A percentile compares a stretch with the other conserved stretches of the same genome.
These are phyloP conservation scores for Trissonchulus sp. DNA, from an alignment of 2,888 invertebrate species.

Conservation along the genomic window DNA sequence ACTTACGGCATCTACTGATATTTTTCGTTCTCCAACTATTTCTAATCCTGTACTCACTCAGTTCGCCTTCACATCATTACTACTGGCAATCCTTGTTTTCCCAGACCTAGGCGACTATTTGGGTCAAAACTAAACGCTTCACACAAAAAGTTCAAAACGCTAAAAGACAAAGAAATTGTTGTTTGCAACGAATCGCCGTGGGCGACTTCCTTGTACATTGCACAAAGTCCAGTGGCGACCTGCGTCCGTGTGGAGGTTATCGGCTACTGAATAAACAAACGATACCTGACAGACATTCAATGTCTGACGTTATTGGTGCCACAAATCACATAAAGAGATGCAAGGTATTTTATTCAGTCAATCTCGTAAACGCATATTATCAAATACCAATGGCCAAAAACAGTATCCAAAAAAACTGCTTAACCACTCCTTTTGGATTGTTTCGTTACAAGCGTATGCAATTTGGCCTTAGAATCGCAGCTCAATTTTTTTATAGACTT, in stretches of 20 bases:
- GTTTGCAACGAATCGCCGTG: not conserved
- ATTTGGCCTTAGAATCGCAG: too few species aligned
- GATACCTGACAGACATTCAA: conserved; percentile 5
- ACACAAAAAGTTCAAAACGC: not conserved
- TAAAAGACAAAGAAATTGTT: not conserved
- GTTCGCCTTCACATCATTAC: not conserved
- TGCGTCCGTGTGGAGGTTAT: conserved; percentile 15
- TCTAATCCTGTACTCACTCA: too few species aligned
- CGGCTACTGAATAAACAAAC: not conserved
- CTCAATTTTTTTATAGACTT: too few species aligned
- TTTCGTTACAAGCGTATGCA: too few species aligned
- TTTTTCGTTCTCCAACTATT: too few species aligned
- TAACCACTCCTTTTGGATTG: too few species aligned
- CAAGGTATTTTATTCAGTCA: too few species aligned
- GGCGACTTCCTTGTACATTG: too few species aligned
- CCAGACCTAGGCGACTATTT: conserved; percentile 2
- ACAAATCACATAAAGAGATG: conserved; percentile 1
- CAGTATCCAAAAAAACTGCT: too few species aligned
- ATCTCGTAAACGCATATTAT: too few species aligned
- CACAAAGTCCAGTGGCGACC: not conserved
- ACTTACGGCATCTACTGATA: too few species aligned
- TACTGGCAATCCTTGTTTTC: not conserved
- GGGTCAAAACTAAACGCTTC: not conserved
- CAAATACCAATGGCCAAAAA: too few species aligned
- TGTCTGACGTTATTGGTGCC: not conserved